Base-by-base conservation (phyloP, 37 sponge, comb jelly and placozoan species). In the Agelas oroides region DNA sequence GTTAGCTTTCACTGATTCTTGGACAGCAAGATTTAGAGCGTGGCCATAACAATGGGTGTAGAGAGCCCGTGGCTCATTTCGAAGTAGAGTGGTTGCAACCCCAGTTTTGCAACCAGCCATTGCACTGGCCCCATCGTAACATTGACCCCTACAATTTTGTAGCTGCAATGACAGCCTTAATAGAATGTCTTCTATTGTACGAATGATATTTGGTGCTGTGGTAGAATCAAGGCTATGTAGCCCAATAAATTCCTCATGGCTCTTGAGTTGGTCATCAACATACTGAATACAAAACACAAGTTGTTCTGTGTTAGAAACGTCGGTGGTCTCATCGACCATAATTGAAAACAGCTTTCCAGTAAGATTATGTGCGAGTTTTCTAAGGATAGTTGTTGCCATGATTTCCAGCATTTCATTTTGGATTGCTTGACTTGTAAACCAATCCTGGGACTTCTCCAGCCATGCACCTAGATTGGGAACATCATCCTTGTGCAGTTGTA, bases 31-130 rank as follows among this genome's bases (percentile, higher is more conserved):
- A 52, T 89, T 89, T 39, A 84, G 37, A n/a, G 84, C 84, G 58
- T 82, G 78, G 32, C 83, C 83, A 75, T 88, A 88, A 41, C 83
- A 88, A 57, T 81, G 83, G 56, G 89, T 82, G 59, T 82, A 81
- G 18, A 88, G 53, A 59, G 83, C 89, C 13, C 89, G 34, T 17
- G 60, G 61, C 63, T 70, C 86, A 18, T 37, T 62, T 24, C 32
- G 39, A 21, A 21, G 20, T 38, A 85, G 53, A 20, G 31, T 33
- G 24, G 73, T 82, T 34, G 83, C 71, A 20, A 88, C 77, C n/a
- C 89, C 83, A 34, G 80, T 53, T 41, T 78, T 76, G 41, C n/a
- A n/a, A n/a, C 83, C 89, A 68, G 63, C 28, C 89, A 88, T 30
- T 70, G 55, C n/a, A n/a, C 78, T 75, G 6, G 83, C 83, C 23